Evolutionary conservation across 92 coral and sea anemone genomes (phyloP).

Genomic region (Bergia sp.): DNA sequence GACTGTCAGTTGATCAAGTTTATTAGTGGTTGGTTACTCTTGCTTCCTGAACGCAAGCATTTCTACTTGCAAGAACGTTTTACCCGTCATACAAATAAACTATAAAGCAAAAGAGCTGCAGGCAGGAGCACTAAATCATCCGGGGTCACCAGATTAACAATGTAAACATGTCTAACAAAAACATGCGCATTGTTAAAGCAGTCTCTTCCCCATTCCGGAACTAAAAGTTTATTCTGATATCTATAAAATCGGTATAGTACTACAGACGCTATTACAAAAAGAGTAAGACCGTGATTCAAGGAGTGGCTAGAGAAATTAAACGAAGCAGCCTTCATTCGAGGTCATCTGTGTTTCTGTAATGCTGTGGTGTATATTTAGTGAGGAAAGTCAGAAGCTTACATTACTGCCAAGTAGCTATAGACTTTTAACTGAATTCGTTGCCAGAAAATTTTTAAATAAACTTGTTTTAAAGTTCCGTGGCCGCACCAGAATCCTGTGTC

Average conservation of each 20-base stretch:
- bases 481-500: constrained; percentile 24
- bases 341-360: neutral
- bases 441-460: neutral
- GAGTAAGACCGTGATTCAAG: too few relatives aligned
- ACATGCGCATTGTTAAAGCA: too few relatives aligned
- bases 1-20: neutral
- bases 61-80: neutral
- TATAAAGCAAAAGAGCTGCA: neutral
- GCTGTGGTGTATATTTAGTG: neutral
- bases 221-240: too few relatives aligned
- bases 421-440: neutral
- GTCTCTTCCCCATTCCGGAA: too few relatives aligned
- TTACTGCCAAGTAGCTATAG: neutral
- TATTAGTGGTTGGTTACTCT: too few relatives aligned
- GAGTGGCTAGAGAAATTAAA: too few relatives aligned
- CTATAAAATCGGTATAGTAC: too few relatives aligned
- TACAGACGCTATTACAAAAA: too few relatives aligned
- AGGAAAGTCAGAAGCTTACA: neutral
- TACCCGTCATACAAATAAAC: neutral
- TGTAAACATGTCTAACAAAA: too few relatives aligned
- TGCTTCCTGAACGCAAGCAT: neutral
- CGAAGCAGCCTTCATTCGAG: neutral
- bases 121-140: neutral
- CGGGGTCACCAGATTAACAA: neutral
- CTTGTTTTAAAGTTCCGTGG: neutral